Percentiles rank a stretch among this genome's conserved stretches.
Evolutionary conservation across 2,797 vertebrate species (phyloP).

Genomic region (Siniperca undulata): DNA sequence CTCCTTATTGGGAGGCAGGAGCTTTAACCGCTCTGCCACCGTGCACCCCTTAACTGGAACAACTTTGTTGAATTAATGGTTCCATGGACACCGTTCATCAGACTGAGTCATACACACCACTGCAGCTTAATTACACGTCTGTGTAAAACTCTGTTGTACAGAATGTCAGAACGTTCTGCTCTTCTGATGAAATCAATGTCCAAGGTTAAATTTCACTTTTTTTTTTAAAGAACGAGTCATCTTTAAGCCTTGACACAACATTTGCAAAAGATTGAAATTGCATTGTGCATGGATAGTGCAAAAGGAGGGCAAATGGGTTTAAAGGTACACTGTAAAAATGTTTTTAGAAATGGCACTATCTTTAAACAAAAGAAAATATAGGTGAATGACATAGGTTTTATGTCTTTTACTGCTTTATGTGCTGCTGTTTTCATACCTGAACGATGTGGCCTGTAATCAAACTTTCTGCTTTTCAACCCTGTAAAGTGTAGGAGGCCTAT

Average conservation of each 20-base stretch:
- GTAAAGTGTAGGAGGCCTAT: not conserved
- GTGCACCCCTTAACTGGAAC: conserved; percentile 29
- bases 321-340: not conserved
- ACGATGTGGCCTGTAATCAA: not conserved
- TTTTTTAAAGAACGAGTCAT: not conserved
- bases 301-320: not conserved
- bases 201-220: not conserved
- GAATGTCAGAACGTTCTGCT: not conserved
- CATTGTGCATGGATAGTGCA: too few relatives aligned
- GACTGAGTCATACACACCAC: not conserved
- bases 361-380: not conserved
- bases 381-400: not conserved
- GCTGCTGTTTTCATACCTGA: not conserved
- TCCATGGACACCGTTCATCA: not conserved
- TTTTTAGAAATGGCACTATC: not conserved
- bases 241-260: not conserved
- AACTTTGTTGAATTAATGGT: not conserved
- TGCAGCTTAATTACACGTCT: not conserved
- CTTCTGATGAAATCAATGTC: not conserved
- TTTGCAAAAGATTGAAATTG: too few relatives aligned
- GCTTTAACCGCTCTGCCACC: too few relatives aligned
- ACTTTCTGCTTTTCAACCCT: not conserved
- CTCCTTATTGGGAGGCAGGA: too few relatives aligned
- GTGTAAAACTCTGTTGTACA: not conserved
- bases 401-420: not conserved